Percentiles rank a stretch among this genome's conserved stretches.
Evolutionary conservation across 2,113 vertebrate species (phyloP).

Genomic region (Ancistrus triradiatus): DNA sequence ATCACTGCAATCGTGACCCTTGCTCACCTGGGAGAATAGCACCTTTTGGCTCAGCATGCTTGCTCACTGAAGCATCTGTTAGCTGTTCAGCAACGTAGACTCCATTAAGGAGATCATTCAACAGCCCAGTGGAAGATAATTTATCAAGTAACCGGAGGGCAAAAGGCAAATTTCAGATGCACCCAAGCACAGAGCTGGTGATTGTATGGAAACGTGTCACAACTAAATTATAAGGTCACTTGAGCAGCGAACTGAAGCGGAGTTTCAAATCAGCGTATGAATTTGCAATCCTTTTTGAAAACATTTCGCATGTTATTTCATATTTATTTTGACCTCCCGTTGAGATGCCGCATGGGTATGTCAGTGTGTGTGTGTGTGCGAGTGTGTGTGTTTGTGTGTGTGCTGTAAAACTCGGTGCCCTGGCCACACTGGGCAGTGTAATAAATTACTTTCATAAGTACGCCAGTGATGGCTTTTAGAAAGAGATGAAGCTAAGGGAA

Average conservation of each 20-base stretch:
- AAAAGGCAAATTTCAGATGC: constrained; percentile 38
- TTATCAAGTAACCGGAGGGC: constrained; percentile 34
- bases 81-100: constrained; percentile 38
- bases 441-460: constrained; percentile 74
- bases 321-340: too few relatives aligned
- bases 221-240: constrained; percentile 30
- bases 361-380: too few relatives aligned
- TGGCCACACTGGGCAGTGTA: constrained; percentile 53
- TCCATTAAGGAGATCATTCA: constrained; percentile 42
- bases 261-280: not conserved
- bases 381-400: constrained; percentile 44
- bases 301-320: not conserved
- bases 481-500: constrained; percentile 60
- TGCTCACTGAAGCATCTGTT: constrained; percentile 41
- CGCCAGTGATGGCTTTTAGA: constrained; percentile 63
- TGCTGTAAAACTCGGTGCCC: constrained; percentile 37
- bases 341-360: too few relatives aligned
- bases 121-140: constrained; percentile 31
- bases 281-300: not conserved
- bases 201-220: constrained; percentile 24
- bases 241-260: constrained; percentile 9
- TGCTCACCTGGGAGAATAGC: constrained; percentile 14
- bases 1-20: constrained; percentile 22
- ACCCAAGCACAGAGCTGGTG: constrained; percentile 32
- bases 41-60: constrained; percentile 31